Evolutionary conservation across 2,888 invertebrate species (phyloP).

Genomic region (Lottia gigantea): DNA sequence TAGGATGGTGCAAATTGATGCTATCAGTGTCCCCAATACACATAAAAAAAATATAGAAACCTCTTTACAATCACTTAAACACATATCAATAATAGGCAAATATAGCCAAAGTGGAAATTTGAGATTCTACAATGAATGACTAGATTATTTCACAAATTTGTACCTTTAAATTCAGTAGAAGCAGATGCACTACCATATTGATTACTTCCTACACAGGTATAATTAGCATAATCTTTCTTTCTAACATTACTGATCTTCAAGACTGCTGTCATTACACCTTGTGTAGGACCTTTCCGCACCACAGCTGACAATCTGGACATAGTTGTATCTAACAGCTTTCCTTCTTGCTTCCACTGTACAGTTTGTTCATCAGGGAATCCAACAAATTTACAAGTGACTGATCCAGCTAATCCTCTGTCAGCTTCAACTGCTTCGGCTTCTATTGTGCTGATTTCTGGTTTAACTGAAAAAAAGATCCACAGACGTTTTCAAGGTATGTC

Average conservation of each 20-base stretch:
- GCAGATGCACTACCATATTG: conserved; percentile 14
- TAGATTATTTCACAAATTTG: background rate
- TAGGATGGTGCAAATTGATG: no score
- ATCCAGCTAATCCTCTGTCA: background rate
- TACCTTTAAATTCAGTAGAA: conserved; percentile 17
- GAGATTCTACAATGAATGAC: no score
- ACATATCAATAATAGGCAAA: no score
- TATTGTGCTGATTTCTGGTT: conserved; percentile 9
- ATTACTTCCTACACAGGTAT: conserved; percentile 15
- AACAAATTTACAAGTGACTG: conserved; percentile 14
- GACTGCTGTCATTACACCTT: conserved; percentile 5
- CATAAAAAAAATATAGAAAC: no score
- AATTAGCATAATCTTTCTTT: conserved; percentile 11
- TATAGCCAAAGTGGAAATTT: no score
- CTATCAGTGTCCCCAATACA: no score
- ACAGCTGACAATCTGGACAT: background rate
- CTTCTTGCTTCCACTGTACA: conserved; percentile 15
- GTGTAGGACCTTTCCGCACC: no score
- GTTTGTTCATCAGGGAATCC: conserved; percentile 17
- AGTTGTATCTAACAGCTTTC: background rate
- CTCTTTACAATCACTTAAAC: no score
- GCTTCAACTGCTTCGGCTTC: background rate
- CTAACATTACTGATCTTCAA: conserved; percentile 5
- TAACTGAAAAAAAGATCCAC: conserved; percentile 13
- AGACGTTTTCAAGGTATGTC: no score